Evolutionary conservation across 1,140 invertebrate genomes (phyloP).

Genomic region (Zaprionus africanus): DNA sequence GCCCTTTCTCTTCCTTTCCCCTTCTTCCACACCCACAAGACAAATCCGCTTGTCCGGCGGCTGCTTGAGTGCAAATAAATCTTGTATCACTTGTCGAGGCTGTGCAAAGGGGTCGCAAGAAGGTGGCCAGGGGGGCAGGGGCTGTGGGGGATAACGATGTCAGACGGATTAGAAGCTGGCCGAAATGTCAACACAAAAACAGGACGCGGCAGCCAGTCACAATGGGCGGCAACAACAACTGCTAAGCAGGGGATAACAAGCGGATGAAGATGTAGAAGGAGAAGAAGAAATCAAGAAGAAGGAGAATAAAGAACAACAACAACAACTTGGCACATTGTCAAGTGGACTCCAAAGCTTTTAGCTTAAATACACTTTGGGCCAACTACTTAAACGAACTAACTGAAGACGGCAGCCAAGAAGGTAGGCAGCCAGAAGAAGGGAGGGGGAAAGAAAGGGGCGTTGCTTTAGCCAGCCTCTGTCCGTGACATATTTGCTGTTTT

Average conservation of each 20-base stretch:
- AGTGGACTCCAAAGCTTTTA: slow-evolving; percentile 75
- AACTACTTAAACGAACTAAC: slow-evolving; percentile 68
- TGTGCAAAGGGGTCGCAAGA: slow-evolving; percentile 22
- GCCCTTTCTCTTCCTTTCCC: background rate
- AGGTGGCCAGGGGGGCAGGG: too few relatives aligned
- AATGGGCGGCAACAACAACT: slow-evolving; percentile 28
- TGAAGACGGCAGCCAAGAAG: slow-evolving; percentile 10
- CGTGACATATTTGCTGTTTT: slow-evolving; percentile 46
- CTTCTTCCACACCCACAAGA: background rate
- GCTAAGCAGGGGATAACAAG: slow-evolving; percentile 16
- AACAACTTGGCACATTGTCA: slow-evolving; percentile 75
- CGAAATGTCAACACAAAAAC: slow-evolving; percentile 51
- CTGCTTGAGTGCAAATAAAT: slow-evolving; percentile 68
- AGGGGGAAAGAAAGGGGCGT: background rate
- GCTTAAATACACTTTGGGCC: slow-evolving; percentile 82
- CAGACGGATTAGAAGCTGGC: slow-evolving; percentile 45
- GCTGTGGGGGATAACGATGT: background rate
- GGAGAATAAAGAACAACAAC: slow-evolving; percentile 31
- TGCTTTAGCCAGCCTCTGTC: slow-evolving; percentile 17
- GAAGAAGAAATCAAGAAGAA: background rate
- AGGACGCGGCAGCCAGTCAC: slow-evolving; percentile 29
- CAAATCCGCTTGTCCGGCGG: slow-evolving; percentile 4
- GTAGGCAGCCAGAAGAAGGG: slow-evolving; percentile 6
- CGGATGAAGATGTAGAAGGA: slow-evolving; percentile 11
- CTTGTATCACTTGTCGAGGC: slow-evolving; percentile 20